Evolutionary conservation across 2,797 vertebrate genomes (phyloP).

Genomic region (Ambastaia sidthimunki): DNA sequence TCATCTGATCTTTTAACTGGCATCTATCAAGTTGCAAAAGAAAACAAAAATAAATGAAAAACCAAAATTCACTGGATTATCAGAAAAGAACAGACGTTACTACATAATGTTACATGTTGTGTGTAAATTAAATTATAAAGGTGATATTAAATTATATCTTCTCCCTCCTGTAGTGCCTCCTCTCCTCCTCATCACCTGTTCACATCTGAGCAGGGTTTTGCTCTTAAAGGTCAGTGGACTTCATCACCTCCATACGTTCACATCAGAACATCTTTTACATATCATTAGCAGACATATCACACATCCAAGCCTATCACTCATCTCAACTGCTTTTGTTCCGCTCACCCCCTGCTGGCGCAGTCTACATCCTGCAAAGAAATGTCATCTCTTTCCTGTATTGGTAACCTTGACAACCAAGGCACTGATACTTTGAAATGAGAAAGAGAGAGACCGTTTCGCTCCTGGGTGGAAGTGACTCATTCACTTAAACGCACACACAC

Average conservation of each 20-base stretch:
- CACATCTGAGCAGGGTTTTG: slow-evolving; percentile 83
- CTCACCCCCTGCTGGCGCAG: slow-evolving; percentile 42
- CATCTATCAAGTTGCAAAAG: too few species aligned
- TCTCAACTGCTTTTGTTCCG: slow-evolving; percentile 53
- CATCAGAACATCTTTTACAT: slow-evolving; percentile 44
- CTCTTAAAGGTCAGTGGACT: slow-evolving; percentile 90
- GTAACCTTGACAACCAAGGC: slow-evolving; percentile 85
- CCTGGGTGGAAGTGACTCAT: slow-evolving; percentile 61
- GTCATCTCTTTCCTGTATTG: slow-evolving; percentile 63
- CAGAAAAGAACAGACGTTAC: too few species aligned
- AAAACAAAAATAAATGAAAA: too few species aligned
- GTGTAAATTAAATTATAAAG: too few species aligned
- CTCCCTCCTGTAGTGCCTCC: slow-evolving; percentile 82
- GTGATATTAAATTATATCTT: too few species aligned
- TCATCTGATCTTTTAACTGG: too few species aligned
- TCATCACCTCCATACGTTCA: slow-evolving; percentile 34
- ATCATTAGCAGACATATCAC: slow-evolving; percentile 52
- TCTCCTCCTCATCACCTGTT: slow-evolving; percentile 92
- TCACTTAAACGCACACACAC: slow-evolving; percentile 70
- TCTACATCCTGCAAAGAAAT: slow-evolving; percentile 47
- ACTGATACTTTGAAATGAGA: slow-evolving; percentile 71
- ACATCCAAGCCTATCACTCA: slow-evolving; percentile 56
- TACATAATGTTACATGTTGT: too few species aligned
- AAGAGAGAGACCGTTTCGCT: slow-evolving; percentile 52
- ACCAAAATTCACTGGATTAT: too few species aligned